Conservation (phyloP, 2,888 invertebrate species). For the Epiblema foenella region DNA sequence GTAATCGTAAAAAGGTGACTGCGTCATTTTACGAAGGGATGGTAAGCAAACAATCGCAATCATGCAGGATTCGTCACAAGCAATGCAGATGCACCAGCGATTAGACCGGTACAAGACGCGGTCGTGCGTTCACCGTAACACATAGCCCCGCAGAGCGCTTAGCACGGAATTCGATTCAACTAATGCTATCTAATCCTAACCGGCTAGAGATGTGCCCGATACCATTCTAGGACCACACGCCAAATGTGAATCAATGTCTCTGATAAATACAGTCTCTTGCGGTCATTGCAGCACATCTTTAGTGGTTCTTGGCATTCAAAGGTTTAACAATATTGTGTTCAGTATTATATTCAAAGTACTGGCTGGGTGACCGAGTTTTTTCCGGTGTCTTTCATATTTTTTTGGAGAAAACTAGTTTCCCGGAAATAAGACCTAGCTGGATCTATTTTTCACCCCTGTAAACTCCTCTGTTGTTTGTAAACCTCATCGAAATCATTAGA, state of each 20-base stretch:
- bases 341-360: no score
- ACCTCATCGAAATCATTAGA: no score
- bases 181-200: slow-evolving; percentile 81
- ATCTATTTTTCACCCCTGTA: no score
- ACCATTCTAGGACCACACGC: not conserved
- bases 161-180: slow-evolving; percentile 81
- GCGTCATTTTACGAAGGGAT: not conserved
- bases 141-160: slow-evolving; percentile 78
- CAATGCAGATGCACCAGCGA: slow-evolving; percentile 49
- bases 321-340: no score
- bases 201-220: slow-evolving; percentile 46
- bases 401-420: no score
- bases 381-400: no score
- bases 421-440: no score
- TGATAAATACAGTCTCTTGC: not conserved
- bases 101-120: slow-evolving; percentile 58
- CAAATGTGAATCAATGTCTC: slow-evolving; percentile 3
- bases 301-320: no score
- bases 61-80: not conserved
- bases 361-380: no score
- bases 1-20: not conserved
- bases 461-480: no score
- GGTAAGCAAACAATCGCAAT: not conserved
- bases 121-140: slow-evolving; percentile 64
- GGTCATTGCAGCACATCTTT: no score